Conservation (phyloP, 2,888 invertebrate genomes). For the Gymnoscelis rufifasciata region DNA sequence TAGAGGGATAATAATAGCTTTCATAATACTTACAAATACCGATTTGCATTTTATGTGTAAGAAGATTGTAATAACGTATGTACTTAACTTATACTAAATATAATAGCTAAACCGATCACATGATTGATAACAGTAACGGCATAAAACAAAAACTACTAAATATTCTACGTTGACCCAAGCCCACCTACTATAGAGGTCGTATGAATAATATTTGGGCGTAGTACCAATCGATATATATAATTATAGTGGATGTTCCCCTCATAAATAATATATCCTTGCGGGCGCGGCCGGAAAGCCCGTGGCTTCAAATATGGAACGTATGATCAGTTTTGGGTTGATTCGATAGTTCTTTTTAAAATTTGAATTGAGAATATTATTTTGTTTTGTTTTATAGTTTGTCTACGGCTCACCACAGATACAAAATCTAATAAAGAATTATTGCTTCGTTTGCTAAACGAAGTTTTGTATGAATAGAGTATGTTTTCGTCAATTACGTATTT, state of each 20-base stretch:
- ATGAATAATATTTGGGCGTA: constrained; percentile 76
- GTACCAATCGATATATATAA: constrained; percentile 69
- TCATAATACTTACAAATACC: too few relatives aligned
- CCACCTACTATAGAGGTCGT: constrained; percentile 62
- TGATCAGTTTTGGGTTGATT: constrained; percentile 23
- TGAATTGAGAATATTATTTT: not conserved
- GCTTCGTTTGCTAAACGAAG: too few relatives aligned
- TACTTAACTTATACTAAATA: too few relatives aligned
- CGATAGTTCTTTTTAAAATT: constrained; percentile 4
- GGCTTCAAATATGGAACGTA: constrained; percentile 47
- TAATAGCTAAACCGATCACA: not conserved
- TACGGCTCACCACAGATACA: too few relatives aligned
- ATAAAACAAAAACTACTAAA: constrained; percentile 12
- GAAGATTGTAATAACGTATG: too few relatives aligned
- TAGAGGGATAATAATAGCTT: too few relatives aligned
- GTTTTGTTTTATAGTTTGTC: too few relatives aligned
- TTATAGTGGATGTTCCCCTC: constrained; percentile 75
- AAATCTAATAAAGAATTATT: too few relatives aligned
- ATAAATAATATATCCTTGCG: constrained; percentile 73
- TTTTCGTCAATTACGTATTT: too few relatives aligned
- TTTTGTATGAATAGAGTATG: too few relatives aligned
- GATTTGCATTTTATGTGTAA: too few relatives aligned
- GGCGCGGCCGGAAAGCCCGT: constrained; percentile 72
- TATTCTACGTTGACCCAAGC: constrained; percentile 20
- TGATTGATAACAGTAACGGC: constrained; percentile 3